Base-by-base conservation (phyloP, 2,888 invertebrate species). In the Ochlodes sylvanus region DNA sequence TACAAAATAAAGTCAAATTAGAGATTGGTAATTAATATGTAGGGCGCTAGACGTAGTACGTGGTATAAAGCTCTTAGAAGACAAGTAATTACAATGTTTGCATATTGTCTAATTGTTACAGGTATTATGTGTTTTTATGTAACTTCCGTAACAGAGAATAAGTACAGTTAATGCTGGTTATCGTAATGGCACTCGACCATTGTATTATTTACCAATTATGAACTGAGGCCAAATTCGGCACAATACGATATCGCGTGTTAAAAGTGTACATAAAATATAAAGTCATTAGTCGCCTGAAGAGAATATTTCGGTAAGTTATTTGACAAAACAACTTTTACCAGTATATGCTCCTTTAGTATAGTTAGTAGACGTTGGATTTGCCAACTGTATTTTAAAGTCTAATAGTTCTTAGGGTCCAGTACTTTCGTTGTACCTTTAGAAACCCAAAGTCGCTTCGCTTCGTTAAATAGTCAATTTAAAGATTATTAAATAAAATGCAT, bases 241-340 rank as follows among this genome's bases (percentile, higher is more conserved):
- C 38, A 73, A 75, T 67, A 69, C 77, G 74, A 71, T 65, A 77
- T 77, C 76, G 77, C 78, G 85, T 79, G 75, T 70, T 74, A 76
- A 85, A 81, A 81, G 89, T 90, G 90, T 87, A 85, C 71, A 85
- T 88, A 80, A 88, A 90, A 86, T 90, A 88, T 71, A 87, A 86
- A 88, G 92, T 92, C 92, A 93, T 93, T 92, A 93, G 92, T 91
- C 92, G 92, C 79, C 82, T 93, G 88, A 93, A 90, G 91, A 92
- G 87, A 91, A 92, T 93, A 85, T 93, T 93, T 81, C 85, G 92
- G 92, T 93, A 83, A 93, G 92, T 91, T 58, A 58, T 17, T 15
- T 10, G 47, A 12, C 38, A 50, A 72, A 27, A 32, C 9, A 15
- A 34, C 27, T 34, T 7, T 14, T 34, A 61, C n/a, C 3, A 38